phyloP scores from a whole-genome alignment of 2,888 invertebrate species.

The Papilio gigon region DNA sequence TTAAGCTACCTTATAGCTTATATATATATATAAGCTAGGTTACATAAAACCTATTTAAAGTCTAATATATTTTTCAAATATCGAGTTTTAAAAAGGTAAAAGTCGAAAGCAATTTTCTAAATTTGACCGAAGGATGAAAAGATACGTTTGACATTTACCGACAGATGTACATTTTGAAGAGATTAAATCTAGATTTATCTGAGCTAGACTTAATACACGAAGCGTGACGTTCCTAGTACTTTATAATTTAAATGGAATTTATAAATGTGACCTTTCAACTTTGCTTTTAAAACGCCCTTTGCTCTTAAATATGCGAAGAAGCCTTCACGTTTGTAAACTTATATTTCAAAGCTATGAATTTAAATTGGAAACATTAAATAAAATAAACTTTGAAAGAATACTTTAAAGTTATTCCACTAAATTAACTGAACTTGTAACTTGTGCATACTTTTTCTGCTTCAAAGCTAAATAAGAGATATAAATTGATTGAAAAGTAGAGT shows the following conservation, averaged over 20 bases:
- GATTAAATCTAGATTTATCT: slow-evolving; percentile 9
- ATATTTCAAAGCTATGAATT: slow-evolving; percentile 8
- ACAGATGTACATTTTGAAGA: not conserved
- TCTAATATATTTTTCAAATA: not conserved
- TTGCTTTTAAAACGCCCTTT: slow-evolving; percentile 17
- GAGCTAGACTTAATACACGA: not conserved
- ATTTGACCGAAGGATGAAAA: not conserved
- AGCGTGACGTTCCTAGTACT: slow-evolving; percentile 15
- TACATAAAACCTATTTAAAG: not conserved
- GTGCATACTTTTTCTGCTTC: not conserved
- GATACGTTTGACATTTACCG: not conserved
- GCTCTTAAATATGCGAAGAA: slow-evolving; percentile 12
- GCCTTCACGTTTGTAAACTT: slow-evolving; percentile 8
- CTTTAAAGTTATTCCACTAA: not conserved
- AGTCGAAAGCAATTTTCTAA: not conserved
- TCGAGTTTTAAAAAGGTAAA: not conserved
- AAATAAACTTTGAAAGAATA: not conserved
- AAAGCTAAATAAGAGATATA: too few relatives aligned
- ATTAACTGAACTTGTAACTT: too few relatives aligned
- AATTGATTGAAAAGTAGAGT: too few relatives aligned
- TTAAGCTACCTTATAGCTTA: too few relatives aligned
- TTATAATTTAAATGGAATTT: slow-evolving; percentile 27
- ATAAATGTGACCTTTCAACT: slow-evolving; percentile 30
- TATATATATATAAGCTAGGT: too few relatives aligned
- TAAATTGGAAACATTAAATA: slow-evolving; percentile 9